phyloP scores from a whole-genome alignment of 2,113 vertebrate genomes.

The Nesogale talazaci region DNA sequence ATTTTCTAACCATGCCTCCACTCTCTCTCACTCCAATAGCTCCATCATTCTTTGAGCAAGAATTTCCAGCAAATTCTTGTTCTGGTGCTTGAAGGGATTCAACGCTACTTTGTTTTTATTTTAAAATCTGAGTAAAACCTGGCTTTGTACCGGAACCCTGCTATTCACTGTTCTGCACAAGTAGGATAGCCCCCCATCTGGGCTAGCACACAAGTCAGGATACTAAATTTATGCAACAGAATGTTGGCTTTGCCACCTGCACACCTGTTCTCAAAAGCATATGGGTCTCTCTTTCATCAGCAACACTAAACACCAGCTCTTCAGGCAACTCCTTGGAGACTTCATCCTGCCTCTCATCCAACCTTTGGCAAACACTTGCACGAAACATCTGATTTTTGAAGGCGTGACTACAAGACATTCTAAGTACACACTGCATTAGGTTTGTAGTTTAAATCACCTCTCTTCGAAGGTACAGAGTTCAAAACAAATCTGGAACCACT shows the following conservation, averaged over 20 bases:
- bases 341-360: constrained; percentile 65
- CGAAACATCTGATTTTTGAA: constrained; percentile 74
- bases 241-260: constrained; percentile 66
- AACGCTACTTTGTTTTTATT: not conserved
- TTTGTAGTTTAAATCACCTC: constrained; percentile 58
- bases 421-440: constrained; percentile 52
- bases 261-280: constrained; percentile 77
- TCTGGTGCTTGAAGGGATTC: constrained; percentile 36
- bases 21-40: not conserved
- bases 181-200: constrained; percentile 46
- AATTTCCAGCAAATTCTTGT: constrained; percentile 31
- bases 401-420: constrained; percentile 47
- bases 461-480: constrained; percentile 57
- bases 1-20: not conserved
- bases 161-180: constrained; percentile 63
- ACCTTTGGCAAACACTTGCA: constrained; percentile 68
- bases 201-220: constrained; percentile 42
- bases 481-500: constrained; percentile 12
- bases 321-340: constrained; percentile 56
- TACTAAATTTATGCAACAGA: constrained; percentile 73
- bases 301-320: constrained; percentile 68
- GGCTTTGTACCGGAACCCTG: constrained; percentile 31
- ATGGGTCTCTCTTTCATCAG: constrained; percentile 73
- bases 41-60: not conserved
- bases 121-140: constrained; percentile 20